Conservation (phyloP, 2,113 vertebrate genomes). For the Aldabrachelys gigantea region DNA sequence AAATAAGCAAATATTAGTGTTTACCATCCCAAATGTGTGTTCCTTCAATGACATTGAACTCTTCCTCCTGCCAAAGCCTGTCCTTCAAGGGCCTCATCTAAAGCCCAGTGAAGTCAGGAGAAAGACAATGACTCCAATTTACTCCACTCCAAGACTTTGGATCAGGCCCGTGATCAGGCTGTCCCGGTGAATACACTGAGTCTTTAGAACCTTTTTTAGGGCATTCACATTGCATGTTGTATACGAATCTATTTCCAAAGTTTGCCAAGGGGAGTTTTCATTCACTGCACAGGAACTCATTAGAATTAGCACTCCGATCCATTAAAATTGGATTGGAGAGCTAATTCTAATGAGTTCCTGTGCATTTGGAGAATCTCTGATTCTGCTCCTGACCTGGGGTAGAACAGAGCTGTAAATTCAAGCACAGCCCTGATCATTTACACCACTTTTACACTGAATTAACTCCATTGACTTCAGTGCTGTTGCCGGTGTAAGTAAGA, state of each 20-base stretch:
- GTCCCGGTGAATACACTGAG: neutral
- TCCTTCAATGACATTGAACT: neutral
- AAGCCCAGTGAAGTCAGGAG: neutral
- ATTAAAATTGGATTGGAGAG: neutral
- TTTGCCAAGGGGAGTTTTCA: neutral
- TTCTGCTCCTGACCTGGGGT: neutral
- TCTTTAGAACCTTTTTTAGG: neutral
- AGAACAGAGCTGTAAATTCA: neutral
- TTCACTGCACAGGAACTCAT: no score
- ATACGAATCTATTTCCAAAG: neutral
- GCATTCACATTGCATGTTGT: neutral
- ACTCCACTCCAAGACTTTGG: neutral
- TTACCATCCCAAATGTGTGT: neutral
- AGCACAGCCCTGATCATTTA: neutral
- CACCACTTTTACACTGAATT: neutral
- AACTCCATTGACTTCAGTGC: neutral
- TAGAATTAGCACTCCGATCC: no score
- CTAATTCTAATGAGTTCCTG: accelerated
- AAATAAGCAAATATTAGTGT: neutral
- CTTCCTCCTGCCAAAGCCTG: neutral
- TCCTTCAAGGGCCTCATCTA: neutral
- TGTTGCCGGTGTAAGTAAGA: neutral
- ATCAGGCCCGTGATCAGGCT: neutral
- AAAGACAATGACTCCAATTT: neutral
- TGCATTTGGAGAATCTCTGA: neutral